A percentile compares a stretch with the other conserved stretches of the same genome.
phyloP scores from a whole-genome alignment of 2,888 invertebrate genomes.

The Pheosia gnoma region DNA sequence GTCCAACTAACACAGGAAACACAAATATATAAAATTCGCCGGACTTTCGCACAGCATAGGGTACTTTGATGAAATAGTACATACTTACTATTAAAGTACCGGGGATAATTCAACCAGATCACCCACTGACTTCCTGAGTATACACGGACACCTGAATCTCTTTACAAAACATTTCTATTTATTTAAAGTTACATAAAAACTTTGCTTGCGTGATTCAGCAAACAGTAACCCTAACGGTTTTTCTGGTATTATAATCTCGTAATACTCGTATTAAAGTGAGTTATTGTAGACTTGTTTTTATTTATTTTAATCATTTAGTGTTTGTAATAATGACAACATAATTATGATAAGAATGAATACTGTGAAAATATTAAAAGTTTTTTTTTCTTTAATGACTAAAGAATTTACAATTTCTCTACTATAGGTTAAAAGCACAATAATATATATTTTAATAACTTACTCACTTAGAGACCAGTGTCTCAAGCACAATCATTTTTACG shows the following conservation, averaged over 20 bases:
- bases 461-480: too few relatives aligned
- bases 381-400: too few relatives aligned
- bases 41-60: constrained; percentile 32
- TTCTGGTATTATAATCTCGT: background rate
- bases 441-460: too few relatives aligned
- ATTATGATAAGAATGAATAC: too few relatives aligned
- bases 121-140: constrained; percentile 50
- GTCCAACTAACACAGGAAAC: constrained; percentile 22
- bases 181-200: constrained; percentile 29
- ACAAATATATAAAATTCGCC: constrained; percentile 23
- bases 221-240: constrained; percentile 6
- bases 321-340: too few relatives aligned
- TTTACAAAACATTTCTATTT: constrained; percentile 8
- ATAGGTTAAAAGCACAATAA: too few relatives aligned
- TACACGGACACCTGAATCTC: constrained; percentile 46
- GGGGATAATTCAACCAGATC: constrained; percentile 37
- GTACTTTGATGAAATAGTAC: too few relatives aligned
- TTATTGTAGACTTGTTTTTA: too few relatives aligned
- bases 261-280: background rate
- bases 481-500: too few relatives aligned
- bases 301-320: too few relatives aligned
- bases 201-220: constrained; percentile 48
- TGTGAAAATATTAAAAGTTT: too few relatives aligned
- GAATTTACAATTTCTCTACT: too few relatives aligned
- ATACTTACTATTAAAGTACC: constrained; percentile 10